A percentile compares a stretch with the other conserved stretches of the same genome.
These are phyloP conservation scores for Corythornis cristatus DNA, from an alignment of 2,113 vertebrate genomes.

Conservation along the genomic window DNA sequence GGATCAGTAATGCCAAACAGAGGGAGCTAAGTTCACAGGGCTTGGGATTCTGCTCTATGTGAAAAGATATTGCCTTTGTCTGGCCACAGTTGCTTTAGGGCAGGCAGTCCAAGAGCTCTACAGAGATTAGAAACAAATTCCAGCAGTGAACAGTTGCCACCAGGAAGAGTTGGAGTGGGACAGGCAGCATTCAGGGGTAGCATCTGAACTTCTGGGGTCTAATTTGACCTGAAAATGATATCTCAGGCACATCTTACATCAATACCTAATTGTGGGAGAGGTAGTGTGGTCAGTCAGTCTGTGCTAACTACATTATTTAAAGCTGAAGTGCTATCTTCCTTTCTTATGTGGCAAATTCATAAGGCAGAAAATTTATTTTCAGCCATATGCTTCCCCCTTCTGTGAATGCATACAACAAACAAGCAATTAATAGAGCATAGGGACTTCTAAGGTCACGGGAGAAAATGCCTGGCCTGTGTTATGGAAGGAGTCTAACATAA, in stretches of 20 bases:
- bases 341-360: background rate
- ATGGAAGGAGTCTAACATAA: background rate
- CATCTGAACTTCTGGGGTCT: background rate
- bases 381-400: background rate
- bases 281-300: background rate
- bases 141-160: background rate
- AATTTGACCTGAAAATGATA: background rate
- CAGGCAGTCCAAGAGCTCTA: background rate
- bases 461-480: background rate
- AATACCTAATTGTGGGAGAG: background rate
- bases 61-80: slow-evolving; percentile 65
- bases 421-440: background rate
- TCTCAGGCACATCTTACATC: background rate
- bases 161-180: background rate
- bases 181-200: background rate
- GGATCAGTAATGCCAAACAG: slow-evolving; percentile 66
- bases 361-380: background rate
- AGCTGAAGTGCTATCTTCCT: background rate
- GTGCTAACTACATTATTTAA: background rate
- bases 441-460: slow-evolving; percentile 6
- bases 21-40: slow-evolving; percentile 61
- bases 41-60: slow-evolving; percentile 61
- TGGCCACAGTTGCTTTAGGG: slow-evolving; percentile 54
- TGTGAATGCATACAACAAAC: background rate
- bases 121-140: background rate